Evolutionary conservation across 2,113 vertebrate species (phyloP).

Genomic region (Brienomyrus brachyistius): DNA sequence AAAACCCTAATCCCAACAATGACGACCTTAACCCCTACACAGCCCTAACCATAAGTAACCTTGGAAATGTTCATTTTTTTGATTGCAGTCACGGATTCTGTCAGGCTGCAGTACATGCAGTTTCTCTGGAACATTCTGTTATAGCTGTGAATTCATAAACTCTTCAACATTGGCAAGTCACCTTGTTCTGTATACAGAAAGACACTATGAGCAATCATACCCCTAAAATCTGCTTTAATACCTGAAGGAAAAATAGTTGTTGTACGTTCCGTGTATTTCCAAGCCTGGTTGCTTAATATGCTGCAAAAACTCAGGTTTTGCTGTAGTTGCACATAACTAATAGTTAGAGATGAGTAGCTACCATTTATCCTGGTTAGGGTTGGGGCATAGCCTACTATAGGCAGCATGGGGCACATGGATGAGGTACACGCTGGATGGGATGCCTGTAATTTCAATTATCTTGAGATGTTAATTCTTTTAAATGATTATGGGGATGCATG

Average conservation of each 20-base stretch:
- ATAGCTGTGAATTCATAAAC: background rate
- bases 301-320: background rate
- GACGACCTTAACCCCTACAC: background rate
- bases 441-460: background rate
- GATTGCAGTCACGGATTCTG: background rate
- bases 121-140: background rate
- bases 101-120: background rate
- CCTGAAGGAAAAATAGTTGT: background rate
- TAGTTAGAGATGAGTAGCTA: background rate
- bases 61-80: background rate
- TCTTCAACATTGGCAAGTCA: background rate
- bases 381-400: background rate
- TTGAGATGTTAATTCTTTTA: background rate
- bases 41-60: background rate
- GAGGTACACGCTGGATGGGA: background rate
- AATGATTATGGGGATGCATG: background rate
- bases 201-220: background rate
- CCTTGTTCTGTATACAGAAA: background rate
- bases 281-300: background rate
- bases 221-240: background rate
- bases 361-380: background rate
- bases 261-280: background rate
- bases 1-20: background rate
- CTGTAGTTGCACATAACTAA: background rate
- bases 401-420: background rate